A percentile compares a stretch with the other conserved stretches of the same genome.
Evolutionary conservation across 2,113 vertebrate genomes (phyloP).

Genomic region (Onychostruthus taczanowskii): DNA sequence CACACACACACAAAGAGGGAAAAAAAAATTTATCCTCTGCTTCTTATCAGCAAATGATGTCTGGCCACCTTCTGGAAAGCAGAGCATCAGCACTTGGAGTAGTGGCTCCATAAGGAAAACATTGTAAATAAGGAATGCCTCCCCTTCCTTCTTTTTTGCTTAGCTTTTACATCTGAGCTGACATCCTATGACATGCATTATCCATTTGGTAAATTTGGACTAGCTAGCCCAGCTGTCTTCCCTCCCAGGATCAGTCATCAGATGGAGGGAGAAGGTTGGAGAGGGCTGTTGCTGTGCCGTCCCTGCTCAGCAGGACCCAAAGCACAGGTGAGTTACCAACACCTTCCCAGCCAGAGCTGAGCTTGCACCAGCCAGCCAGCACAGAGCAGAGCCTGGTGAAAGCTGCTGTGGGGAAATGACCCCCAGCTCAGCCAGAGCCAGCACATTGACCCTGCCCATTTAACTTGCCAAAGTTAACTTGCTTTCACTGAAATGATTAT

Average conservation of each 20-base stretch:
- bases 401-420: not conserved
- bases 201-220: not conserved
- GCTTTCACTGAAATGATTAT: not conserved
- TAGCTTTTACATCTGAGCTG: not conserved
- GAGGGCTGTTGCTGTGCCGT: not conserved
- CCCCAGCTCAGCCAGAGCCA: not conserved
- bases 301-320: not conserved
- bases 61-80: not conserved
- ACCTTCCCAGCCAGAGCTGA: not conserved
- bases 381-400: not conserved
- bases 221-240: not conserved
- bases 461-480: not conserved
- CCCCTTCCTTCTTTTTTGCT: not conserved
- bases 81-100: not conserved
- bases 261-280: not conserved
- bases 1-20: not conserved
- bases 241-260: not conserved
- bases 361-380: not conserved
- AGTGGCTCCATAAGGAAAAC: not conserved
- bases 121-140: not conserved
- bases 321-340: not conserved
- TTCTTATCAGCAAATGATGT: not conserved
- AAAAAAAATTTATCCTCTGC: not conserved
- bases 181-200: too few species aligned
- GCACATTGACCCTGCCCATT: not conserved